Evolutionary conservation across 2,888 invertebrate species (phyloP), one percentile per base, ranked within the genome.

Genomic region (Syrphus vitripennis): DNA sequence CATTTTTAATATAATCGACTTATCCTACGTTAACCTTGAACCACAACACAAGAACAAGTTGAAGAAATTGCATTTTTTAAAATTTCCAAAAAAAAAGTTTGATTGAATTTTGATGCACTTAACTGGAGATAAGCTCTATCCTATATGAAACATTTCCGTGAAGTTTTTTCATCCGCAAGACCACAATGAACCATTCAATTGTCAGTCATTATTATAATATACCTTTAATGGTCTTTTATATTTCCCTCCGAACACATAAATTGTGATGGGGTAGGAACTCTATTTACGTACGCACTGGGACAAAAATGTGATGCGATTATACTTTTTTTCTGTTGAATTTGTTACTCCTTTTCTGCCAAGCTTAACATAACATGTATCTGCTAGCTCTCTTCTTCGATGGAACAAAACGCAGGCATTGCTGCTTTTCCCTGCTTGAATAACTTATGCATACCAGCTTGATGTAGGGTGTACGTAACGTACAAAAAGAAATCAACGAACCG

Each of bases 221-320:
- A 10, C 42, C 12, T 63, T 81, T 86, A 86, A 86, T 81, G 86
- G 86, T 57, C 77, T 86, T 77, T 77, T 81, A 86, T 86, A 74
- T 72, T 63, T 81, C 81, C 69, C 77, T 71, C 59, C 77, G 45
- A 59, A 24, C 16, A 34, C 45, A 67, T 45, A 48, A 45, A 67
- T 31, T 45, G 42, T 29, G 12, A 42, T 34, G 55, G 61, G 31
- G 55, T 72, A 69, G 72, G 53, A 77, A 69, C 77, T 86, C 72
- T 81, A 86, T 81, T 81, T 86, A 81, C 69, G 77, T 81, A 81
- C 86, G 86, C 86, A 86, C 77, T 86, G 86, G 86, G 77, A 81
- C 86, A 81, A 86, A 81, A 86, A 81, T 86, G 77, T 81, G 72
- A 86, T 86, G 86, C 81, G 86, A 86, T 86, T 86, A 86, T 80